A percentile compares a stretch with the other conserved stretches of the same genome.
Evolutionary conservation across 1,140 invertebrate genomes (phyloP).

Genomic region (Cydia splendana): DNA sequence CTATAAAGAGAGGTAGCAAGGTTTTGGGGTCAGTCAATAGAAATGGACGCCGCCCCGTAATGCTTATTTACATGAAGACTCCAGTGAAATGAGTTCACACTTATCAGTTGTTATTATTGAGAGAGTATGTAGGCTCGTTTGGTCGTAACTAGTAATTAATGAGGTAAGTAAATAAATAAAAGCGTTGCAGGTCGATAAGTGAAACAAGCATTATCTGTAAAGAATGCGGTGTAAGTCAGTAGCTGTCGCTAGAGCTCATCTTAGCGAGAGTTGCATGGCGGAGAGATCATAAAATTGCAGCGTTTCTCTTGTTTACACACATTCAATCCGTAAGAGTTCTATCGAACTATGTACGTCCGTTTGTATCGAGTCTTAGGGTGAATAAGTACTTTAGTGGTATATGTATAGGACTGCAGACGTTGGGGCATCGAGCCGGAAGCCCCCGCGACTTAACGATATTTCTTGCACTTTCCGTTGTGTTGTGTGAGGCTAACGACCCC

Average conservation of each 20-base stretch:
- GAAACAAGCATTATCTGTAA: not conserved
- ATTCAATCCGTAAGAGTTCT: not conserved
- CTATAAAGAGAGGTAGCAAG: not conserved
- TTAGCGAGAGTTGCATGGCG: conserved; percentile 20
- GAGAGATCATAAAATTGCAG: conserved; percentile 31
- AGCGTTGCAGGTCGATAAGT: conserved; percentile 12
- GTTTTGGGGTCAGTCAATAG: conserved; percentile 19
- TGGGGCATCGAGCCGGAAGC: conserved; percentile 45
- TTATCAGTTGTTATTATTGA: conserved; percentile 12
- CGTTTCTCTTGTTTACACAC: conserved; percentile 28
- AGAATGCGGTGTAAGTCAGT: conserved; percentile 12
- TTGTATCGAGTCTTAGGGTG: not conserved
- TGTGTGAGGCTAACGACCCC: conserved; percentile 55
- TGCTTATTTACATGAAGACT: conserved; percentile 6
- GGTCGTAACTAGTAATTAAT: not conserved
- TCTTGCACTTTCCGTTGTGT: conserved; percentile 56
- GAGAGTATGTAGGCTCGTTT: conserved; percentile 11
- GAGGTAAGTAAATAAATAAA: conserved; percentile 20
- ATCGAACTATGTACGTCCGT: not conserved
- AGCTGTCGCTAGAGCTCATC: conserved; percentile 24
- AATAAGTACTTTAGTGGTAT: conserved; percentile 14
- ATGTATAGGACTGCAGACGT: conserved; percentile 14
- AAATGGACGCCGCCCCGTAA: not conserved
- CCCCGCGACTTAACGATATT: conserved; percentile 48
- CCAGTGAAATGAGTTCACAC: conserved; percentile 18